These are phyloP conservation scores for Catamblyrhynchus diadema DNA, from an alignment of 2,797 vertebrate genomes.

Conservation along the genomic window DNA sequence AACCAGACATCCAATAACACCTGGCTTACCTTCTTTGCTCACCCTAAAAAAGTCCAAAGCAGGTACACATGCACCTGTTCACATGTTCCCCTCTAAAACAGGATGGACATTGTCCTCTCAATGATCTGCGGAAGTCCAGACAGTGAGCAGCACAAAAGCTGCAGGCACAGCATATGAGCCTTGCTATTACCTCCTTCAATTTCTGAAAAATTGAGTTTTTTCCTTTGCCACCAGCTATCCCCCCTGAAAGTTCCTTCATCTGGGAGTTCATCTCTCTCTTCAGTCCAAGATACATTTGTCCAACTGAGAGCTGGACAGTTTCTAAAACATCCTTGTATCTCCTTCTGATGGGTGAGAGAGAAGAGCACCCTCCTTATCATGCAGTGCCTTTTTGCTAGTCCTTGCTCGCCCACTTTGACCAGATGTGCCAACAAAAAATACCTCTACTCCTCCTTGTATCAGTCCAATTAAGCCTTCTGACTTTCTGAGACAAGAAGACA, in stretches of 20 bases:
- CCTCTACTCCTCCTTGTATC: neutral
- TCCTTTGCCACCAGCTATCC: neutral
- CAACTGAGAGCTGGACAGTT: neutral
- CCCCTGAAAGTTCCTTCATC: neutral
- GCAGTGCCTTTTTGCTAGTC: neutral
- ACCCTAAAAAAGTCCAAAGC: neutral
- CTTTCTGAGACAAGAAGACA: neutral
- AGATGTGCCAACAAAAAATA: neutral
- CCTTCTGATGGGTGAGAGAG: neutral
- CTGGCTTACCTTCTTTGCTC: neutral
- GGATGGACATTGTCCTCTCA: neutral
- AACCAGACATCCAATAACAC: neutral
- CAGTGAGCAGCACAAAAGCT: neutral
- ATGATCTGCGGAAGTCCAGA: fast-evolving
- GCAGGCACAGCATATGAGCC: neutral
- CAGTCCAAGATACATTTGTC: neutral
- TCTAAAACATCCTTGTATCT: neutral
- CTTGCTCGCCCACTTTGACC: neutral
- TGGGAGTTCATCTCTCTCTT: neutral
- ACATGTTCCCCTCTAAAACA: neutral
- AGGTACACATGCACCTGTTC: neutral
- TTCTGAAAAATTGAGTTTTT: neutral
- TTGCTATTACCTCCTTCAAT: neutral
- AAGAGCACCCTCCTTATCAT: neutral
- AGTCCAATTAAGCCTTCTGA: neutral